Percentiles rank a stretch among this genome's conserved stretches.
phyloP scores from a whole-genome alignment of 2,797 vertebrate species.

The Sebastes minor region DNA sequence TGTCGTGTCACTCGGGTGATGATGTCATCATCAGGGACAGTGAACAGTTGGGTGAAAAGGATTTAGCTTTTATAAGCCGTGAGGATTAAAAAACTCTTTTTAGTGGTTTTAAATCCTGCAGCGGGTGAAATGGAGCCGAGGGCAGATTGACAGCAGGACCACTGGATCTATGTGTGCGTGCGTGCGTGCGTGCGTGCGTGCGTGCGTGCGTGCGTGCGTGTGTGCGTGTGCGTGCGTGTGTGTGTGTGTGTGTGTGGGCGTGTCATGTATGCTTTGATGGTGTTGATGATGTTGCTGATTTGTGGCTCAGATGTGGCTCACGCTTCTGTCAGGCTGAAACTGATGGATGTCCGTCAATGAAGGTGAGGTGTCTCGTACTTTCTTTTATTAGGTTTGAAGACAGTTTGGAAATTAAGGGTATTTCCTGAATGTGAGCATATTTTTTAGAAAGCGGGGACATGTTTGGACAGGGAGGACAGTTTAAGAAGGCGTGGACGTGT shows the following conservation, averaged over 20 bases:
- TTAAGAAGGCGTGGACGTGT: not conserved
- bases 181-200: not conserved
- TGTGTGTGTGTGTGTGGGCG: not conserved
- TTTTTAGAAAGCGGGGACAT: not conserved
- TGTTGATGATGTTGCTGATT: conserved; percentile 5
- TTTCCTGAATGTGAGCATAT: not conserved
- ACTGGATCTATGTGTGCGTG: not conserved
- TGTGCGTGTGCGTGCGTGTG: not conserved
- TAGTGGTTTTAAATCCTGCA: conserved; percentile 50
- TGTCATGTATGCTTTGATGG: not conserved
- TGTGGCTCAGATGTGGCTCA: not conserved
- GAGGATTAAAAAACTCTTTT: conserved; percentile 63
- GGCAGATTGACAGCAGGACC: conserved; percentile 3
- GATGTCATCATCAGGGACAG: conserved; percentile 27
- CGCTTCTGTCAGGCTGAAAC: not conserved
- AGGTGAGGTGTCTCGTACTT: conserved; percentile 29
- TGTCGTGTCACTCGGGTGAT: not conserved
- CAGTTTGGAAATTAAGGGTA: not conserved
- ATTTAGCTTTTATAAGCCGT: conserved; percentile 57
- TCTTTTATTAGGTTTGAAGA: not conserved
- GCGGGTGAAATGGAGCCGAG: conserved; percentile 18
- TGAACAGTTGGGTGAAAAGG: conserved; percentile 47
- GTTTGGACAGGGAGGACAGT: not conserved
- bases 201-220: not conserved
- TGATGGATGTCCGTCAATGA: conserved; percentile 31